Evolutionary conservation across 2,888 invertebrate species (phyloP).

Genomic region (Onthophagus sagittarius): DNA sequence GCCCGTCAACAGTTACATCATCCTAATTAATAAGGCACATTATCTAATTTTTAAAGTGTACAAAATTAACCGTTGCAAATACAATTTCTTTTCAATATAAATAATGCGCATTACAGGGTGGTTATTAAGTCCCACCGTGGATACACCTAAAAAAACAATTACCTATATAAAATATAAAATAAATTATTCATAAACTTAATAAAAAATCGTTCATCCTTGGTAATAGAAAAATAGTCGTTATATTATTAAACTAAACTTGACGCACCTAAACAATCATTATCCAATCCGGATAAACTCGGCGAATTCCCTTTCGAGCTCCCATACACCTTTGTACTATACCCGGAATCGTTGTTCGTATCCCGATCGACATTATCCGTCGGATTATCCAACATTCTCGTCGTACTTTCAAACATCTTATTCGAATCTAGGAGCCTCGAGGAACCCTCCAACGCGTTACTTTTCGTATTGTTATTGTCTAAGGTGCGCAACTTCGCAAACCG

Average conservation of each 20-base stretch:
- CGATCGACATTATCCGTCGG: constrained; percentile 51
- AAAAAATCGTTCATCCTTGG: neutral
- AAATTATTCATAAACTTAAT: neutral
- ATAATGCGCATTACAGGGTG: neutral
- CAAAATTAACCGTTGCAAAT: constrained; percentile 6
- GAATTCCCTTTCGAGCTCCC: constrained; percentile 75
- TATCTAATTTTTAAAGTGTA: neutral
- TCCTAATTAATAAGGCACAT: neutral
- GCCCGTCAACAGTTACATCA: too few relatives aligned
- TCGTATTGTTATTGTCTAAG: constrained; percentile 36
- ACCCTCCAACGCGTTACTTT: constrained; percentile 31
- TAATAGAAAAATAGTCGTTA: neutral
- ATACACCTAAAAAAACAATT: neutral
- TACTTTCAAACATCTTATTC: constrained; percentile 41
- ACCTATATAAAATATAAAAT: neutral
- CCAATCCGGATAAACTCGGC: constrained; percentile 60
- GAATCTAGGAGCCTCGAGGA: constrained; percentile 39
- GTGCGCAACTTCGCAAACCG: constrained; percentile 44
- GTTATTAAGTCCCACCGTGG: neutral
- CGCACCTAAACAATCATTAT: constrained; percentile 51
- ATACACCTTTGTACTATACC: constrained; percentile 79
- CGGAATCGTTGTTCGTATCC: constrained; percentile 78
- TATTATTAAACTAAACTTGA: constrained; percentile 58
- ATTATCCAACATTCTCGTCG: constrained; percentile 39
- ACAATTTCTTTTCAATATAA: neutral